Evolutionary conservation across 2,888 invertebrate species (phyloP).

Genomic region (Seladonia tumulorum): DNA sequence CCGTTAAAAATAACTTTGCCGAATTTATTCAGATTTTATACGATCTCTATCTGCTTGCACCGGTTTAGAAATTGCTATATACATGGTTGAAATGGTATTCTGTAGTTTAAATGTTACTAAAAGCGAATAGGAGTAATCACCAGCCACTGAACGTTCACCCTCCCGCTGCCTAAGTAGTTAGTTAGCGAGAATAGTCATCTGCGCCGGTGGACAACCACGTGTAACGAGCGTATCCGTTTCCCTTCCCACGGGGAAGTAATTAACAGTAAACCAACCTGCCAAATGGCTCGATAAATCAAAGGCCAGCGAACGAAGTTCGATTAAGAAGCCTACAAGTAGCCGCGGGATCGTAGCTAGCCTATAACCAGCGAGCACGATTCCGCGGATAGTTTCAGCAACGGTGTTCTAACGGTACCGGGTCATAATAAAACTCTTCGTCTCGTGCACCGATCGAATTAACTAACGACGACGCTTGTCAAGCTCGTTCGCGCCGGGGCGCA

Average conservation of each 20-base stretch:
- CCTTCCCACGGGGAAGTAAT: background rate
- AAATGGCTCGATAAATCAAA: background rate
- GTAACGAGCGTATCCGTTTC: background rate
- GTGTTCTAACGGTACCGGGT: background rate
- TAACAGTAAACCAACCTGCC: background rate
- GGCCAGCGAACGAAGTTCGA: background rate
- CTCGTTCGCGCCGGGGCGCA: background rate
- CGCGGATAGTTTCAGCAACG: background rate
- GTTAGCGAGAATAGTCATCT: too few species aligned
- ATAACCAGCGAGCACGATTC: background rate
- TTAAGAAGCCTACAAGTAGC: background rate
- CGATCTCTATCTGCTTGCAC: too few species aligned
- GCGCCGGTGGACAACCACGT: too few species aligned
- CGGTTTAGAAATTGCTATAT: too few species aligned
- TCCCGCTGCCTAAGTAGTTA: too few species aligned
- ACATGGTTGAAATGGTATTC: too few species aligned
- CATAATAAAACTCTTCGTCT: background rate
- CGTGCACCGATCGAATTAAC: background rate
- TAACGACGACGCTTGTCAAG: background rate
- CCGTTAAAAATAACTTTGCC: too few species aligned
- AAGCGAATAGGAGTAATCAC: too few species aligned
- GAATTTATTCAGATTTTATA: too few species aligned
- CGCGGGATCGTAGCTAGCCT: background rate
- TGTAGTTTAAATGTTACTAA: too few species aligned
- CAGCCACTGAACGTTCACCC: too few species aligned